Evolutionary conservation across 2,797 vertebrate genomes (phyloP).

Genomic region (Crypturellus tataupa): DNA sequence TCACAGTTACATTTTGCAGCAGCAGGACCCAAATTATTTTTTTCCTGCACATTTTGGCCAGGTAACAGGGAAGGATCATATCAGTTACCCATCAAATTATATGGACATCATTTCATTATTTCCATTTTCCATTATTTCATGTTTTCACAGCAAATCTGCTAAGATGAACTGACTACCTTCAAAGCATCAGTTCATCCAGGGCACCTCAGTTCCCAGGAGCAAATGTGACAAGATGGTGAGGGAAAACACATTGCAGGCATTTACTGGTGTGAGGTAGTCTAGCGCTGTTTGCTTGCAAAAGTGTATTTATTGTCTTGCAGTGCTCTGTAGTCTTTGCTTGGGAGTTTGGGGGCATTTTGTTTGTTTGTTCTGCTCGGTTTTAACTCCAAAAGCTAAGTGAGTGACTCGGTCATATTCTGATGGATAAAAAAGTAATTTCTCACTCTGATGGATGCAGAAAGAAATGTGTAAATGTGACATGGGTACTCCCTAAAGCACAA

Average conservation of each 20-base stretch:
- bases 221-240: rapidly evolving
- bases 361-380: neutral
- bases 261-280: neutral
- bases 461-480: rapidly evolving
- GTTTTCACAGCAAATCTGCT: rapidly evolving
- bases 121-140: no score
- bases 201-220: rapidly evolving
- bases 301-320: rapidly evolving
- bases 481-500: neutral
- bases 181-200: neutral
- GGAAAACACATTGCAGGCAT: neutral
- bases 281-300: rapidly evolving
- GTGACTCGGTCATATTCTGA: neutral
- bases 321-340: rapidly evolving
- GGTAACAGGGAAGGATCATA: neutral
- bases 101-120: neutral
- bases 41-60: neutral
- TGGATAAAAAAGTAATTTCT: neutral
- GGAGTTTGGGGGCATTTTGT: neutral
- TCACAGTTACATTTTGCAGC: rapidly evolving
- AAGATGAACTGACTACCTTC: rapidly evolving
- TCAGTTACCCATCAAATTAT: neutral
- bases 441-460: neutral
- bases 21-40: neutral
- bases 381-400: neutral